phyloP scores from a whole-genome alignment of 1,140 invertebrate species.

The Hormaphis cornu region DNA sequence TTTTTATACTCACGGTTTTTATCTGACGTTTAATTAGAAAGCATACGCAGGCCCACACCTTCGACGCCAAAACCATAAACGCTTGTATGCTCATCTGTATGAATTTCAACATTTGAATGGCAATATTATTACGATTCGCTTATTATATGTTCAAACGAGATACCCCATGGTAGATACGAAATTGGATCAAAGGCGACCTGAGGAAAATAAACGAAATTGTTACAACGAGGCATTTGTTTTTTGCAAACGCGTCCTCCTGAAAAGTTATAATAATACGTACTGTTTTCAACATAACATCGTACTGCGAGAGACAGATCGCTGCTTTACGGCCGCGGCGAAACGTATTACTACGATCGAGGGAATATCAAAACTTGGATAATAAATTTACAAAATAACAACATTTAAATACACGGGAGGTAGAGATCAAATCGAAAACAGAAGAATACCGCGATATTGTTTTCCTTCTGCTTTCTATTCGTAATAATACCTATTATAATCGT shows the following conservation, averaged over 20 bases:
- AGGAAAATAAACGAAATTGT: background rate
- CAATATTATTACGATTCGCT: background rate
- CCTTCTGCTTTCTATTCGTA: background rate
- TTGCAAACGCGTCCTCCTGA: background rate
- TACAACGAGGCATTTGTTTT: too few species aligned
- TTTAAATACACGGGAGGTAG: too few species aligned
- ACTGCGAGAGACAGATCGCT: too few species aligned
- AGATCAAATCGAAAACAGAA: constrained; percentile 10
- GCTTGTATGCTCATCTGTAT: constrained; percentile 94
- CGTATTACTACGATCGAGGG: background rate
- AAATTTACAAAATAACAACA: too few species aligned
- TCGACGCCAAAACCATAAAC: constrained; percentile 86
- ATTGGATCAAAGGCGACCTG: background rate
- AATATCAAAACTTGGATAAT: background rate
- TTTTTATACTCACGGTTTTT: constrained; percentile 73
- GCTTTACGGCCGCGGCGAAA: background rate
- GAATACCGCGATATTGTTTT: constrained; percentile 11
- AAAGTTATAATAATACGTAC: background rate
- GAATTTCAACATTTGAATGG: constrained; percentile 76
- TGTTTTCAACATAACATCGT: background rate
- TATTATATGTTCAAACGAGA: background rate
- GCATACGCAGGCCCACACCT: constrained; percentile 95
- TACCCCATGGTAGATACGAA: too few species aligned
- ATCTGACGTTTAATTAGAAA: constrained; percentile 93
- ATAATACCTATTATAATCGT: too few species aligned